Conservation (phyloP, 2,797 vertebrate genomes). For the Thunnus albacares region DNA sequence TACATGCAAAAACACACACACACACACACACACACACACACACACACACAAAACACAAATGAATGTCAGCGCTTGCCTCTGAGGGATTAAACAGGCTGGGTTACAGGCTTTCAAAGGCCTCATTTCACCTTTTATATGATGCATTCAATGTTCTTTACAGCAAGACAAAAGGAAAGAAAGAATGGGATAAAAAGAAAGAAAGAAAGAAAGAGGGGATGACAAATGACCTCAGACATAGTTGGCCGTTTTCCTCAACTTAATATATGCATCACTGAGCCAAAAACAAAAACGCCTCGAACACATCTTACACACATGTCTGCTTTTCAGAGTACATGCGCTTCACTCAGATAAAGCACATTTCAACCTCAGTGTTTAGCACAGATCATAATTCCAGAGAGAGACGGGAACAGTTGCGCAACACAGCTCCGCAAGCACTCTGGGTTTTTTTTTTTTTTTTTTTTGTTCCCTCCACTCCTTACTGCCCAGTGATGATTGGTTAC, state of each 20-base stretch:
- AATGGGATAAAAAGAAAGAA: too few species aligned
- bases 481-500: slow-evolving; percentile 66
- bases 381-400: slow-evolving; percentile 9
- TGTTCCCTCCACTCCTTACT: slow-evolving; percentile 23
- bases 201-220: neutral
- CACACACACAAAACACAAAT: neutral
- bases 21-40: neutral
- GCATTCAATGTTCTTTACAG: neutral
- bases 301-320: neutral
- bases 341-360: neutral
- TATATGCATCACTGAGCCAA: slow-evolving; percentile 8
- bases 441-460: neutral
- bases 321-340: neutral
- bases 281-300: slow-evolving; percentile 4
- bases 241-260: neutral
- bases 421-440: neutral
- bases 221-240: slow-evolving; percentile 4
- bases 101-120: slow-evolving; percentile 14
- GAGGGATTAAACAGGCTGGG: neutral
- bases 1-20: slow-evolving; percentile 3
- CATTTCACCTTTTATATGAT: neutral
- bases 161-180: neutral
- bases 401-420: slow-evolving; percentile 1
- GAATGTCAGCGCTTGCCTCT: neutral
- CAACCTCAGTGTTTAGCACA: slow-evolving; percentile 3